These are phyloP conservation scores for Euproctis similis DNA, from an alignment of 2,888 invertebrate species.

Conservation along the genomic window DNA sequence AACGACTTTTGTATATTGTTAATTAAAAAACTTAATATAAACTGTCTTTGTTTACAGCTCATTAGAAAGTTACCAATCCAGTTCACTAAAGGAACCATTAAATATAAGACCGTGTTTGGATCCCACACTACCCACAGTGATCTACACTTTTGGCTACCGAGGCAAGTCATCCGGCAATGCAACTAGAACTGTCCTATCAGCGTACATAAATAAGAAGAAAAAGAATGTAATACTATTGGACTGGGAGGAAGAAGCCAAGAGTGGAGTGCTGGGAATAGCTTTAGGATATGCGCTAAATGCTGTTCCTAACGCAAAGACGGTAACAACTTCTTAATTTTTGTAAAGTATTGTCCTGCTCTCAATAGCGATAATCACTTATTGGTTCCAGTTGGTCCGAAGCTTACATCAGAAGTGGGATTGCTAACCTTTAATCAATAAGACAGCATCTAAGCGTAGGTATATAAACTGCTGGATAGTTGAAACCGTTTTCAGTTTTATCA, in stretches of 20 bases:
- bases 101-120: conserved; percentile 44
- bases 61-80: conserved; percentile 34
- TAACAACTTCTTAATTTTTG: no score
- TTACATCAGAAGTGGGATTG: no score
- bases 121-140: conserved; percentile 38
- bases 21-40: no score
- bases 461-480: no score
- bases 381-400: no score
- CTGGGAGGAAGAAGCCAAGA: conserved; percentile 61
- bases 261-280: conserved; percentile 46
- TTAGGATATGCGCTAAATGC: conserved; percentile 52
- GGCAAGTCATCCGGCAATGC: conserved; percentile 51
- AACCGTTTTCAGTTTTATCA: no score
- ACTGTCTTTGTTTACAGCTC: conserved; percentile 36
- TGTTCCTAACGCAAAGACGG: conserved; percentile 57
- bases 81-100: conserved; percentile 36
- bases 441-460: no score
- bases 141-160: conserved; percentile 64
- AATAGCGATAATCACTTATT: no score
- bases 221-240: conserved; percentile 59
- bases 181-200: conserved; percentile 48
- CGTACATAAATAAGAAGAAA: conserved; percentile 50
- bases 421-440: no score
- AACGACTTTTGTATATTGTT: no score
- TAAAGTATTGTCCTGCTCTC: no score